Base-by-base conservation (phyloP, 2,888 invertebrate species). In the Caenorhabditis japonica region DNA sequence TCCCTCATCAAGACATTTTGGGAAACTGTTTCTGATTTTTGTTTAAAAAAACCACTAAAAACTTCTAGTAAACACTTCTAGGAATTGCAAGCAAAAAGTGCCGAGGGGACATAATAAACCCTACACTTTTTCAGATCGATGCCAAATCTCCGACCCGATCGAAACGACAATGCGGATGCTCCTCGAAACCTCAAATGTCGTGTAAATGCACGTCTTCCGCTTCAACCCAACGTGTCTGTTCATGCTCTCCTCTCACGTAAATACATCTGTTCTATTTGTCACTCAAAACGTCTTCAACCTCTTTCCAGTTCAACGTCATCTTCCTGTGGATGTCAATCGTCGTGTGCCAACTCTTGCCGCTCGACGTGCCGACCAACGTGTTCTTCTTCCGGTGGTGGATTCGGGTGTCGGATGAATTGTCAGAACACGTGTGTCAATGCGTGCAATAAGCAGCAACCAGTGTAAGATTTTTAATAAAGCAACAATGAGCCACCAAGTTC, bases 131-230 rank as follows among this genome's bases (percentile, higher is more conserved):
- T n/a, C 43, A 68, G 68, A 59, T 38, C 52, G 39, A 44, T 17
- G 60, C 70, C 0, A 71, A 62, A 46, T 60, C 69, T 25, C 52
- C 61, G 5, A 19, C 62, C 12, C 68, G 77, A 51, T 60, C 53
- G 36, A 77, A 77, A 53, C 71, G 77, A 12, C 77, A 77, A 55
- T 77, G 77, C 36, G 77, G 77, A 25, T 77, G 77, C 44, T 46
- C 71, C 13, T 56, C 71, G 10, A 62, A 56, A 34, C 71, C 71
- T 21, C 71, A 71, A 39, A 71, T 71, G 62, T 52, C 71, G 10
- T 71, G 71, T 44, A 71, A 71, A 71, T 71, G 71, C 30, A 38
- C 56, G 10, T 10, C 70, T 7, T 62, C 70, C 36, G 33, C 44
- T 5, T 36, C 56, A 17, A 33, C 56, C 10, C 62, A 71, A 52